These are phyloP conservation scores for Microcebus lehilahytsara DNA, from an alignment of 2,113 vertebrate genomes.

Conservation along the genomic window DNA sequence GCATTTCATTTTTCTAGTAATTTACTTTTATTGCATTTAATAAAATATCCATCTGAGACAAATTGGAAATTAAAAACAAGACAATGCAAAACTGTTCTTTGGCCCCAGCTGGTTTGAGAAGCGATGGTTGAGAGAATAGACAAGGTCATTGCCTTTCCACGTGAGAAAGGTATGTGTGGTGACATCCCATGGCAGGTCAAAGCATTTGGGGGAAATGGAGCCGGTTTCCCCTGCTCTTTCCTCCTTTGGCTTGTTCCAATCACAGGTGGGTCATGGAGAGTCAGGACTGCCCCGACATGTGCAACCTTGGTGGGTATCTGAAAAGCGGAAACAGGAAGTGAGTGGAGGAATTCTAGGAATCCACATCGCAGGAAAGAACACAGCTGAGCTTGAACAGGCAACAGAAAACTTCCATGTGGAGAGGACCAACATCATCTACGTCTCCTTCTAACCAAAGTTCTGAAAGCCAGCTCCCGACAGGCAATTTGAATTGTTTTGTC, in stretches of 20 bases:
- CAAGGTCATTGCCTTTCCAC: background rate
- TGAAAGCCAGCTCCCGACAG: background rate
- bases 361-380: background rate
- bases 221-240: background rate
- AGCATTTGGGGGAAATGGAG: background rate
- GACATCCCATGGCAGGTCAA: background rate
- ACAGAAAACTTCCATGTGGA: background rate
- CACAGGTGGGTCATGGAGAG: background rate
- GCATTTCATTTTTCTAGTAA: background rate
- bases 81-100: background rate
- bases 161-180: background rate
- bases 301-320: background rate
- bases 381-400: background rate
- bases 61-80: background rate
- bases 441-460: background rate
- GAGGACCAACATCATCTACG: background rate
- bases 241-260: background rate
- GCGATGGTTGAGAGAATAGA: background rate
- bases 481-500: background rate
- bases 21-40: background rate
- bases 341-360: background rate
- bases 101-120: background rate
- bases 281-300: rapidly evolving
- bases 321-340: background rate
- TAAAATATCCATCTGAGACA: background rate